These are phyloP conservation scores for Sorex araneus DNA, from an alignment of 2,113 vertebrate species.

Conservation along the genomic window DNA sequence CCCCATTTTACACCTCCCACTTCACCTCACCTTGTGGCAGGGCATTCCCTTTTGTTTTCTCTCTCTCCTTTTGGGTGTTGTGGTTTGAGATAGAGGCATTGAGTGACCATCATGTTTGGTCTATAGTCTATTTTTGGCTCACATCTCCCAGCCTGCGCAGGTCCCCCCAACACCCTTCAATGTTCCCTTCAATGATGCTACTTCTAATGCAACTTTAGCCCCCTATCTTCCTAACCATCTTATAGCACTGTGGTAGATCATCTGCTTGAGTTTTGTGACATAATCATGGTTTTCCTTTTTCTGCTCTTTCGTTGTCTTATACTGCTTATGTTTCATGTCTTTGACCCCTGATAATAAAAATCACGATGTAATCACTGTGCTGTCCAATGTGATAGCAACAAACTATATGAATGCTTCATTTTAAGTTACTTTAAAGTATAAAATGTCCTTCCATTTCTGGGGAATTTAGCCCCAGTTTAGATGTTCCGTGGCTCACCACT, in stretches of 20 bases:
- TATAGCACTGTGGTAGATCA: background rate
- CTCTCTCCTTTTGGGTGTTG: too few relatives aligned
- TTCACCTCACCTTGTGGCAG: too few relatives aligned
- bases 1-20: too few relatives aligned
- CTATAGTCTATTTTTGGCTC: too few relatives aligned
- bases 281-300: background rate
- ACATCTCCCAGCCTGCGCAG: too few relatives aligned
- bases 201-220: background rate
- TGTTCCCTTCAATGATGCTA: too few relatives aligned
- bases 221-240: background rate
- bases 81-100: too few relatives aligned
- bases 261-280: background rate
- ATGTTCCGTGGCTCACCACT: background rate
- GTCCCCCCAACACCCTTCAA: too few relatives aligned
- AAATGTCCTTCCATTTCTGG: background rate
- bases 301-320: background rate
- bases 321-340: background rate
- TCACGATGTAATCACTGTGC: background rate
- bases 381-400: background rate
- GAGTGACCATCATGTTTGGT: too few relatives aligned
- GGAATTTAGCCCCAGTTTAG: background rate
- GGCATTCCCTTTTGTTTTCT: too few relatives aligned
- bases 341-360: background rate
- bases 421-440: constrained; percentile 4
- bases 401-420: background rate